These are phyloP conservation scores for Dolichotis patagonum DNA, from an alignment of 2,113 vertebrate species.

Conservation along the genomic window DNA sequence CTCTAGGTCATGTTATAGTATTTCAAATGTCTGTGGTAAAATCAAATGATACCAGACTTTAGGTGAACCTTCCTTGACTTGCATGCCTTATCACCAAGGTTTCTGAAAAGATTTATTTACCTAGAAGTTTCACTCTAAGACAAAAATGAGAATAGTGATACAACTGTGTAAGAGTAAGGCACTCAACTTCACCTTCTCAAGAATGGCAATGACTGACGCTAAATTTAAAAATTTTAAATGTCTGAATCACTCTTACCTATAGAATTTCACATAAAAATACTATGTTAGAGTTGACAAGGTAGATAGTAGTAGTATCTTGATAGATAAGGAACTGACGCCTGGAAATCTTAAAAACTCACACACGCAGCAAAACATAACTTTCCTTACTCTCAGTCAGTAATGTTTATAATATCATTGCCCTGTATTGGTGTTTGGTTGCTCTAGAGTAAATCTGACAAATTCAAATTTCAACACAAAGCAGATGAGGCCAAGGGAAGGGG, in stretches of 20 bases:
- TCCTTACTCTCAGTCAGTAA: not conserved
- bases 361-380: not conserved
- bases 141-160: constrained; percentile 33
- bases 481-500: not conserved
- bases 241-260: not conserved
- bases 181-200: not conserved
- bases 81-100: not conserved
- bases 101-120: constrained; percentile 4
- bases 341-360: not conserved
- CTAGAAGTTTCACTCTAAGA: constrained; percentile 1
- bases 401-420: not conserved
- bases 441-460: not conserved
- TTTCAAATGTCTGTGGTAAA: not conserved
- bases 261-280: constrained; percentile 34
- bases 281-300: constrained; percentile 5
- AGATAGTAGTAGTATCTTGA: not conserved
- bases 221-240: constrained; percentile 17
- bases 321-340: not conserved
- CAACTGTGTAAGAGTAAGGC: not conserved
- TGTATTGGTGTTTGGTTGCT: not conserved
- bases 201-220: not conserved
- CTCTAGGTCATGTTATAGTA: not conserved
- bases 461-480: not conserved
- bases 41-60: not conserved
- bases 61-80: not conserved